Conservation (phyloP, 2,888 invertebrate species). For the Dolichopus griseipennis region DNA sequence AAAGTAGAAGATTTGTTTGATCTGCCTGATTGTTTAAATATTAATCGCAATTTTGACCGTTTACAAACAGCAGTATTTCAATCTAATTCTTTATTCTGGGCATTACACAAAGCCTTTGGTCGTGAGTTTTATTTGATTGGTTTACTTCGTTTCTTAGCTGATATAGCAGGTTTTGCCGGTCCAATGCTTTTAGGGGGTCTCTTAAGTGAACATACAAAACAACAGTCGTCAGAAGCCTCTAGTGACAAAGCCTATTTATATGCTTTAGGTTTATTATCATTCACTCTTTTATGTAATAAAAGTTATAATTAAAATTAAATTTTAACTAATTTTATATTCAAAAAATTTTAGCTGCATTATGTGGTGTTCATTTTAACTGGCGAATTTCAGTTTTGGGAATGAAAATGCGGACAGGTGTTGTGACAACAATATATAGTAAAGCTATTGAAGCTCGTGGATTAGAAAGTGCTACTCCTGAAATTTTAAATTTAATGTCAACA, state of each 20-base stretch:
- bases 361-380: slow-evolving; percentile 84
- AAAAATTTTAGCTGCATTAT: slow-evolving; percentile 56
- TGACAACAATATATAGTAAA: slow-evolving; percentile 69
- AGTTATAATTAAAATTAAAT: neutral
- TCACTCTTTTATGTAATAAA: slow-evolving; percentile 58
- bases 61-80: slow-evolving; percentile 39
- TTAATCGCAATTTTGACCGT: slow-evolving; percentile 34
- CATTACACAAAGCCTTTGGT: slow-evolving; percentile 68
- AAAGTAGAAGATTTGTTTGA: slow-evolving; percentile 76
- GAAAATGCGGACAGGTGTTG: slow-evolving; percentile 77
- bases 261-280: slow-evolving; percentile 56
- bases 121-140: slow-evolving; percentile 78
- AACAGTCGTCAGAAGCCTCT: slow-evolving; percentile 53
- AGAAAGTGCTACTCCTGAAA: slow-evolving; percentile 61
- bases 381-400: slow-evolving; percentile 72
- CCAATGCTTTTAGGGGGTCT: slow-evolving; percentile 79
- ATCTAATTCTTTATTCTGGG: slow-evolving; percentile 51
- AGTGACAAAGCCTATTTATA: slow-evolving; percentile 56
- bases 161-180: slow-evolving; percentile 77
- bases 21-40: slow-evolving; percentile 48
- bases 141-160: slow-evolving; percentile 69
- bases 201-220: slow-evolving; percentile 47
- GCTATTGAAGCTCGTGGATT: slow-evolving; percentile 44
- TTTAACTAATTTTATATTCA: neutral
- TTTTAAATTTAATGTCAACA: slow-evolving; percentile 94